Conservation (phyloP, 2,888 invertebrate genomes). For the Muschampia plurimacula region DNA sequence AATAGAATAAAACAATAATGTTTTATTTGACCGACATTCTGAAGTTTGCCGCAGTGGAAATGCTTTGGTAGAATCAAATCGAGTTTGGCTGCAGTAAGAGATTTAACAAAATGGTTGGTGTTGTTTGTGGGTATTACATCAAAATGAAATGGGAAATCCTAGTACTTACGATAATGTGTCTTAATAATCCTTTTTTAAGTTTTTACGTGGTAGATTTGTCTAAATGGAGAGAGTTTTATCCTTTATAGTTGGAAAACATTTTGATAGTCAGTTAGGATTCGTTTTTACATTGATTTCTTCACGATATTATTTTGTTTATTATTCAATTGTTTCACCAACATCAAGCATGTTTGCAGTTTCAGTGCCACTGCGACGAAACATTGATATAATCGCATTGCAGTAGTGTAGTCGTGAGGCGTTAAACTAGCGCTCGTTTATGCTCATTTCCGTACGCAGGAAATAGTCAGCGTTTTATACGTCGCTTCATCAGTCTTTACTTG, state of each 20-base stretch:
- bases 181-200: no score
- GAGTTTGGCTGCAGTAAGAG: neutral
- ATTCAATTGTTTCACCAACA: neutral
- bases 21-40: constrained; percentile 1
- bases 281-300: neutral
- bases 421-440: constrained; percentile 1
- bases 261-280: no score
- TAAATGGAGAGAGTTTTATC: no score
- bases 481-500: neutral
- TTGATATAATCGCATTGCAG: constrained; percentile 4
- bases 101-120: neutral
- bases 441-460: neutral
- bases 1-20: neutral
- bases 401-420: constrained; percentile 6
- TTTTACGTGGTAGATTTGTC: no score
- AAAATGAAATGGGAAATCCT: neutral
- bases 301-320: neutral
- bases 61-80: neutral
- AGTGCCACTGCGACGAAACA: constrained; percentile 4
- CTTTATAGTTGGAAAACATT: no score
- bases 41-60: neutral
- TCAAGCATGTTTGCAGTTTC: neutral
- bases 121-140: neutral
- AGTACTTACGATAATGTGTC: no score
- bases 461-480: neutral